Evolutionary conservation across 2,797 vertebrate species (phyloP).

Genomic region (Melanotaenia maccullochi): DNA sequence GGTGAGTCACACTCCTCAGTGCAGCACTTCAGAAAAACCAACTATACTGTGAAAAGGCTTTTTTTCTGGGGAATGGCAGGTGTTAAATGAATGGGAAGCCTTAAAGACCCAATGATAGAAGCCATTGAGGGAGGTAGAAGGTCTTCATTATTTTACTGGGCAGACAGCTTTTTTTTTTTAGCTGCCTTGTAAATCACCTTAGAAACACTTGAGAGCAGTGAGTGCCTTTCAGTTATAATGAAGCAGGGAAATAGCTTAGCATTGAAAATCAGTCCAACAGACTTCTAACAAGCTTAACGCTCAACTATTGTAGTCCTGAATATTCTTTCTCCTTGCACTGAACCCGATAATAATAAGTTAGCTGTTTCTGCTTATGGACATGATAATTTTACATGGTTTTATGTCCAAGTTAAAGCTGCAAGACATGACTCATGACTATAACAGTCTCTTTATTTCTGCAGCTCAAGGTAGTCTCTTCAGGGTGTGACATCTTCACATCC

Average conservation of each 20-base stretch:
- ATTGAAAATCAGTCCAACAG: constrained; percentile 25
- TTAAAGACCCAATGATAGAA: constrained; percentile 37
- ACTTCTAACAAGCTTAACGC: constrained; percentile 32
- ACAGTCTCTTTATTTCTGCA: constrained; percentile 34
- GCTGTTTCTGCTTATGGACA: constrained; percentile 14
- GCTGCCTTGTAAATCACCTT: constrained; percentile 48
- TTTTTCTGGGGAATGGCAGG: constrained; percentile 1
- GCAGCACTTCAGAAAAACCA: constrained; percentile 12
- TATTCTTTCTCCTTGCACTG: constrained; percentile 19
- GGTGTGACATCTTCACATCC: constrained; percentile 43
- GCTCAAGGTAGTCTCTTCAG: constrained; percentile 30
- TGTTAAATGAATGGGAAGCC: constrained; percentile 28
- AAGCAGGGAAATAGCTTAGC: constrained; percentile 23
- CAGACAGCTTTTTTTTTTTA: constrained; percentile 24
- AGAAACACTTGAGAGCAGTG: constrained; percentile 38
- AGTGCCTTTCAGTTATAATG: constrained; percentile 21
- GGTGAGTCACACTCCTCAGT: constrained; percentile 14
- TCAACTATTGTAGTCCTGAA: constrained; percentile 16
- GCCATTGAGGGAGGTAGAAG: constrained; percentile 70
- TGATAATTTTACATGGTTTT: constrained; percentile 21
- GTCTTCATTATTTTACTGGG: constrained; percentile 60
- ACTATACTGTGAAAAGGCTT: constrained; percentile 17
- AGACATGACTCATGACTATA: constrained; percentile 24
- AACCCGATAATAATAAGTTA: constrained; percentile 24
- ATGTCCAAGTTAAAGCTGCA: constrained; percentile 22